Evolutionary conservation across 2,888 invertebrate species (phyloP).

Genomic region (Orthosia gothica): DNA sequence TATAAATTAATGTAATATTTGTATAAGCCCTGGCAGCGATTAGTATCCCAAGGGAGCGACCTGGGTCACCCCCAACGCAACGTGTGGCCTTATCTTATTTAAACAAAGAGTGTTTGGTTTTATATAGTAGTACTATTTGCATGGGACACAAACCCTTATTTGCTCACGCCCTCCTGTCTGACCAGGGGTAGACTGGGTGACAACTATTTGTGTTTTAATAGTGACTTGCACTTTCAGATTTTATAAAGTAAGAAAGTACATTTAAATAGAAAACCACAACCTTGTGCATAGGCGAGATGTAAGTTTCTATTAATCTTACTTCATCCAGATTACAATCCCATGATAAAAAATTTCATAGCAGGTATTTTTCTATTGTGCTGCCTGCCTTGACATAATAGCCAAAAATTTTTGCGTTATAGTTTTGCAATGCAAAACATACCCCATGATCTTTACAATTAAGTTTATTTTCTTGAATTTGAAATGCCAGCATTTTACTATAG

Average conservation of each 20-base stretch:
- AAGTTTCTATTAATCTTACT: no score
- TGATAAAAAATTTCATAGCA: no score
- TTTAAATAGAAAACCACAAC: background rate
- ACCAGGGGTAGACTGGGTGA: background rate
- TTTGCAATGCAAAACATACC: background rate
- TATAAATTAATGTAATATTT: background rate
- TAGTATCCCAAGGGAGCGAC: constrained; percentile 16
- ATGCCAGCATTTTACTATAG: no score
- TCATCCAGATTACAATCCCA: no score
- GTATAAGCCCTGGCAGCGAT: background rate
- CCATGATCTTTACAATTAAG: background rate
- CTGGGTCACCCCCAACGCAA: constrained; percentile 4
- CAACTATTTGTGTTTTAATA: background rate
- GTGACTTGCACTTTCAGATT: background rate
- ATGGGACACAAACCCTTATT: constrained; percentile 35
- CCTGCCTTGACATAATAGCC: no score
- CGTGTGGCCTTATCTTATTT: constrained; percentile 29
- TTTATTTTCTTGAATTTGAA: background rate
- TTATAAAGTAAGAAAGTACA: background rate
- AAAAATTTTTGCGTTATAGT: no score
- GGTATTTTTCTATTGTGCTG: no score
- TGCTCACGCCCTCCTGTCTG: constrained; percentile 1
- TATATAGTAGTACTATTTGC: constrained; percentile 35
- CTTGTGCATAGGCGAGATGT: background rate
- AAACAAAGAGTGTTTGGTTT: constrained; percentile 26